Percentiles rank a stretch among this genome's conserved stretches.
phyloP scores from a whole-genome alignment of 2,797 vertebrate genomes.

The Eupleurogrammus muticus region DNA sequence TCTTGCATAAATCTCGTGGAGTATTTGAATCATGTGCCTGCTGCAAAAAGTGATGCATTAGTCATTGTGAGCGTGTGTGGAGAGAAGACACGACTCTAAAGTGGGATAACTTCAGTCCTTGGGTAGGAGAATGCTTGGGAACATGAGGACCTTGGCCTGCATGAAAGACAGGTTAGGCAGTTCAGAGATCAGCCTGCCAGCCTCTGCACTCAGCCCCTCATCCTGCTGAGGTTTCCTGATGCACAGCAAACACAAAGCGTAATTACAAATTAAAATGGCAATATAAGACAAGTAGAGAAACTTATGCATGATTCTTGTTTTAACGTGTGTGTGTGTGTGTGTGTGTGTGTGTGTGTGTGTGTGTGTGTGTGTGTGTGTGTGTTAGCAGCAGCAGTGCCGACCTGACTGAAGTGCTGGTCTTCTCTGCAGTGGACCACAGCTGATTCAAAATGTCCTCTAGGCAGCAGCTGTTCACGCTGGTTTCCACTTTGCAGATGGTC shows the following conservation, averaged over 20 bases:
- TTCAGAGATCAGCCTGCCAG: slow-evolving; percentile 84
- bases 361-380: too few relatives aligned
- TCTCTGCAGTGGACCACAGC: slow-evolving; percentile 92
- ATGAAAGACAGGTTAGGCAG: slow-evolving; percentile 93
- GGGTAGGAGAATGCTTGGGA: slow-evolving; percentile 87
- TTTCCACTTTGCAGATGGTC: slow-evolving; percentile 90
- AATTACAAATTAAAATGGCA: background rate
- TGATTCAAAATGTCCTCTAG: slow-evolving; percentile 88
- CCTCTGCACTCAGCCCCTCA: slow-evolving; percentile 89
- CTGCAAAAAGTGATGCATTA: too few relatives aligned
- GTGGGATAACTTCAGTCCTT: slow-evolving; percentile 74
- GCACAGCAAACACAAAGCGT: background rate
- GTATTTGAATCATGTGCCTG: background rate
- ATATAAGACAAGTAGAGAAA: background rate
- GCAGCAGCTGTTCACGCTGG: slow-evolving; percentile 75
- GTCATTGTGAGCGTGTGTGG: too few relatives aligned
- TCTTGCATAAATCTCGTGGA: background rate
- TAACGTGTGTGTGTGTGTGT: background rate
- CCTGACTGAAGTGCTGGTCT: slow-evolving; percentile 89
- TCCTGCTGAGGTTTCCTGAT: slow-evolving; percentile 87
- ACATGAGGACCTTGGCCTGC: slow-evolving; percentile 94
- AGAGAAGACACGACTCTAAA: too few relatives aligned
- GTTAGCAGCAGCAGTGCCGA: slow-evolving; percentile 64
- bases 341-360: too few relatives aligned
- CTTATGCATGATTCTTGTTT: background rate